phyloP scores from a whole-genome alignment of 2,113 vertebrate species.

The Campylorhamphus procurvoides region DNA sequence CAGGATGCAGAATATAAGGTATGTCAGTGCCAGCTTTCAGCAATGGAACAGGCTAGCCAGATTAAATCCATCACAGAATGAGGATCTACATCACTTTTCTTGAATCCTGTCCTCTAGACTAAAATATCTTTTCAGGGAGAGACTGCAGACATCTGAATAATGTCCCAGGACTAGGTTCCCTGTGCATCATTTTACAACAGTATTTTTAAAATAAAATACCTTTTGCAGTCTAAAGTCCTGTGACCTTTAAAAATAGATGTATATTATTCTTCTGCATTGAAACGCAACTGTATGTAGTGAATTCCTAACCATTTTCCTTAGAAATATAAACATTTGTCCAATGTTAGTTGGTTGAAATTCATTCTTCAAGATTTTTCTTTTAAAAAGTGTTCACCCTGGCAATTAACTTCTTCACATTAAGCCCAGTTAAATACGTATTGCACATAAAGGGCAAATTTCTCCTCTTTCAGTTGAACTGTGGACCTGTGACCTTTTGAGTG shows the following conservation, averaged over 20 bases:
- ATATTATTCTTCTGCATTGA: neutral
- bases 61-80: neutral
- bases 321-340: neutral
- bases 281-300: neutral
- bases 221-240: neutral
- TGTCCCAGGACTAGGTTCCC: neutral
- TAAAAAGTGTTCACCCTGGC: neutral
- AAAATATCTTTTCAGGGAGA: neutral
- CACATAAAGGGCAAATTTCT: neutral
- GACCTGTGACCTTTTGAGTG: neutral
- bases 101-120: neutral
- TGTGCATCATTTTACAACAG: neutral
- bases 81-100: neutral
- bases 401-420: constrained; percentile 61
- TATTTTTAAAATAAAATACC: neutral
- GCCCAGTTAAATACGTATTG: constrained; percentile 53
- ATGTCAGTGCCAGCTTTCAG: neutral
- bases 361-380: neutral
- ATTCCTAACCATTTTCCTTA: neutral
- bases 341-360: constrained; percentile 16
- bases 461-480: constrained; percentile 26
- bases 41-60: rapidly evolving
- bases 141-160: neutral
- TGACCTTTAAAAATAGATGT: neutral
- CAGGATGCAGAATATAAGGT: neutral